Conservation (phyloP, 2,113 vertebrate species). For the Megaleporinus macrocephalus region DNA sequence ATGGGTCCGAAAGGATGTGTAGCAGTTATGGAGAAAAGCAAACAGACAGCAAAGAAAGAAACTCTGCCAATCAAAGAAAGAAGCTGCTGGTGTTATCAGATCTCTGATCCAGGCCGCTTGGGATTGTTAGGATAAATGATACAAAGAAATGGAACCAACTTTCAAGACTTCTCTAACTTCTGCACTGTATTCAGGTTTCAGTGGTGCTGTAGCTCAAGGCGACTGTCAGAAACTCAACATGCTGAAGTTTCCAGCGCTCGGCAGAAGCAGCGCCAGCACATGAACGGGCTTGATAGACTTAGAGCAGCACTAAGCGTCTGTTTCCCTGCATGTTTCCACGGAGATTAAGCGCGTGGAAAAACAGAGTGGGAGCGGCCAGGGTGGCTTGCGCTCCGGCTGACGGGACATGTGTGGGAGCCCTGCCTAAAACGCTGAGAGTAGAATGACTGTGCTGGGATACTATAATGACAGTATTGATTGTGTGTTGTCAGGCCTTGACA, state of each 20-base stretch:
- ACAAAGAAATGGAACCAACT: too few species aligned
- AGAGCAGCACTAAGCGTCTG: conserved; percentile 32
- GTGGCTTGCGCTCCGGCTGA: conserved; percentile 12
- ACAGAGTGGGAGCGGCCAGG: conserved; percentile 28
- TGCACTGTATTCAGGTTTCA: background rate
- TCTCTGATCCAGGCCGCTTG: too few species aligned
- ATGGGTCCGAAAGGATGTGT: too few species aligned
- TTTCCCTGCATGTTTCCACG: conserved; percentile 45
- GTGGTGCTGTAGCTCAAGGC: background rate
- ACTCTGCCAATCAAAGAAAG: too few species aligned
- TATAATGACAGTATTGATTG: conserved; percentile 13
- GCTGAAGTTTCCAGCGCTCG: conserved; percentile 22
- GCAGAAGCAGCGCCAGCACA: conserved; percentile 6
- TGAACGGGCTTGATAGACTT: conserved; percentile 48
- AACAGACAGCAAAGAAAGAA: too few species aligned
- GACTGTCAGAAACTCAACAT: background rate
- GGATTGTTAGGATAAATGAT: too few species aligned
- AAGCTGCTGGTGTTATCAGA: too few species aligned
- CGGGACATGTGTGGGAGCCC: conserved; percentile 9
- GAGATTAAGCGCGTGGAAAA: conserved; percentile 50
- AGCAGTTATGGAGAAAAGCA: too few species aligned
- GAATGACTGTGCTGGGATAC: conserved; percentile 18
- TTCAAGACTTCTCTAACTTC: too few species aligned
- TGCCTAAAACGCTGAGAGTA: conserved; percentile 24
- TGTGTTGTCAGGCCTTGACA: conserved; percentile 32